Conservation (phyloP, 2,888 invertebrate species). For the Arge pagana region DNA sequence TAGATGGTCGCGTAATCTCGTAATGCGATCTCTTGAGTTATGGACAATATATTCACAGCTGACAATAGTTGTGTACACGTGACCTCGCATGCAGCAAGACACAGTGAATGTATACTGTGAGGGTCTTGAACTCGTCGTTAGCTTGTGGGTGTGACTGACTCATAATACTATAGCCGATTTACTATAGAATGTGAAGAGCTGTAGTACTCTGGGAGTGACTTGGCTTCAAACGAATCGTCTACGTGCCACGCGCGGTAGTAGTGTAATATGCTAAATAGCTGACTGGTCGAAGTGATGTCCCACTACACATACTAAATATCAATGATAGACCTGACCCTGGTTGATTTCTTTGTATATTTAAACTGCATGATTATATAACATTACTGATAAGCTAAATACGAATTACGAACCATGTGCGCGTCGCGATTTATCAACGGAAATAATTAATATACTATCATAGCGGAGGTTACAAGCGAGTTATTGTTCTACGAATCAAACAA, state of each 20-base stretch:
- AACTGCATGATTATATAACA: conserved; percentile 2
- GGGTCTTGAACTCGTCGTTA: conserved; percentile 51
- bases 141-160: conserved; percentile 56
- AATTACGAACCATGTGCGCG: too few relatives aligned
- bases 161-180: conserved; percentile 56
- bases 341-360: conserved; percentile 14
- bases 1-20: conserved; percentile 31
- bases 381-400: conserved; percentile 12
- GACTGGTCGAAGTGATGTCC: conserved; percentile 31
- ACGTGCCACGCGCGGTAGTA: conserved; percentile 20
- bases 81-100: conserved; percentile 42
- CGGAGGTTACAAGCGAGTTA: too few relatives aligned
- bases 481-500: too few relatives aligned
- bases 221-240: conserved; percentile 27
- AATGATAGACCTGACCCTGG: conserved; percentile 41
- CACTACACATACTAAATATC: conserved; percentile 42
- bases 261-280: conserved; percentile 28
- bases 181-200: conserved; percentile 50
- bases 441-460: too few relatives aligned
- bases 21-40: conserved; percentile 34
- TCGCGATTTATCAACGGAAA: too few relatives aligned
- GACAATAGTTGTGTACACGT: conserved; percentile 34
- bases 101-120: conserved; percentile 41
- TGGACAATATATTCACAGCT: conserved; percentile 42
- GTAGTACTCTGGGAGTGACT: conserved; percentile 44